Evolutionary conservation across 2,797 vertebrate species (phyloP).

Genomic region (Pelodytes ibericus): DNA sequence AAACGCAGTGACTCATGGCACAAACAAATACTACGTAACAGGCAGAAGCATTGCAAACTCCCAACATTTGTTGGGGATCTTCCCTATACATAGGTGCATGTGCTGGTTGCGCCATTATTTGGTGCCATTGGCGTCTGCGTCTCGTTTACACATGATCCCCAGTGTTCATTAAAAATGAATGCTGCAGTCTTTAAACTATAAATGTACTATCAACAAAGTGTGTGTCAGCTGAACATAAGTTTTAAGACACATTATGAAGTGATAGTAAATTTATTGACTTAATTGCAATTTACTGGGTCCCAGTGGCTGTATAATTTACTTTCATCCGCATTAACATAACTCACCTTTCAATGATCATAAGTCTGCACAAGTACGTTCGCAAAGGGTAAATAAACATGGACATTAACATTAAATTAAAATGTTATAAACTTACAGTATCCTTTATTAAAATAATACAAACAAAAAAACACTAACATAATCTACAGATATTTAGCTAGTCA

Average conservation of each 20-base stretch:
- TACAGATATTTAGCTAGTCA: too few species aligned
- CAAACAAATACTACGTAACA: too few species aligned
- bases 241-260: not conserved
- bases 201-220: not conserved
- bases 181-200: slow-evolving; percentile 11
- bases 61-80: too few species aligned
- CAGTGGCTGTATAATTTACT: not conserved
- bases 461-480: too few species aligned
- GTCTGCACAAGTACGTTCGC: slow-evolving; percentile 1
- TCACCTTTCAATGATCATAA: not conserved
- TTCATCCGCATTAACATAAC: not conserved
- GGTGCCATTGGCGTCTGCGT: too few species aligned
- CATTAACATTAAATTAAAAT: not conserved
- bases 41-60: too few species aligned
- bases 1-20: too few species aligned
- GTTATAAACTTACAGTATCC: not conserved
- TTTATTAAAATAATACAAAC: not conserved
- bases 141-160: too few species aligned
- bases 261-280: not conserved
- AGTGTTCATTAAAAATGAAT: slow-evolving; percentile 29
- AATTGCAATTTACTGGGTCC: not conserved
- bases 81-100: too few species aligned
- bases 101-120: too few species aligned
- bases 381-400: not conserved
- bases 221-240: not conserved